A percentile compares a stretch with the other conserved stretches of the same genome.
Evolutionary conservation across 2,113 vertebrate genomes (phyloP).

Genomic region (Eolophus roseicapilla): DNA sequence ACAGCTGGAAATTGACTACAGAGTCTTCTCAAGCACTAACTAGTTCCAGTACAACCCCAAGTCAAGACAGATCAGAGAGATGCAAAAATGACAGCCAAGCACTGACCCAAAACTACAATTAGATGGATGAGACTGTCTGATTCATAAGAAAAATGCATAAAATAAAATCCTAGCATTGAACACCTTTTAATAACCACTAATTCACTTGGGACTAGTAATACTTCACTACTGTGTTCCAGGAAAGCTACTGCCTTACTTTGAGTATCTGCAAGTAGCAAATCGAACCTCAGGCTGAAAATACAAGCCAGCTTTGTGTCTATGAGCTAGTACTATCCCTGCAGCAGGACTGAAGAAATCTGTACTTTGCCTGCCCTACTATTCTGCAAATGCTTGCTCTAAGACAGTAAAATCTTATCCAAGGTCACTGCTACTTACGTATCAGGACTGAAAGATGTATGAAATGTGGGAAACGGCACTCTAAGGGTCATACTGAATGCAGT

Average conservation of each 20-base stretch:
- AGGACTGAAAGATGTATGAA: background rate
- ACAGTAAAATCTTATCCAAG: background rate
- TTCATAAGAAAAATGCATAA: background rate
- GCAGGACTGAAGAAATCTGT: background rate
- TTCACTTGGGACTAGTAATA: background rate
- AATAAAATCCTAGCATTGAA: background rate
- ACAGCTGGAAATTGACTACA: background rate
- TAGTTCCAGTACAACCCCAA: background rate
- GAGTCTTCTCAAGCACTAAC: background rate
- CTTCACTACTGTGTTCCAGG: background rate
- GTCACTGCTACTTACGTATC: background rate
- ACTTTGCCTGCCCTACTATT: background rate
- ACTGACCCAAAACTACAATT: background rate
- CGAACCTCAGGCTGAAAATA: background rate
- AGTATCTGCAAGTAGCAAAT: background rate
- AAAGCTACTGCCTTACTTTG: background rate
- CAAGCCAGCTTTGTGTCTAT: background rate
- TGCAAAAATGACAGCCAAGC: background rate
- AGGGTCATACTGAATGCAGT: background rate
- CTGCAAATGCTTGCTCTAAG: background rate
- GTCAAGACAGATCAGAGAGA: background rate
- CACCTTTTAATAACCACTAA: background rate
- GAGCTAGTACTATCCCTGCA: background rate
- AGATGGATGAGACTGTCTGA: background rate
- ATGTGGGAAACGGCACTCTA: background rate